phyloP scores from a whole-genome alignment of 2,113 vertebrate species.

The Misgurnus mizolepis region DNA sequence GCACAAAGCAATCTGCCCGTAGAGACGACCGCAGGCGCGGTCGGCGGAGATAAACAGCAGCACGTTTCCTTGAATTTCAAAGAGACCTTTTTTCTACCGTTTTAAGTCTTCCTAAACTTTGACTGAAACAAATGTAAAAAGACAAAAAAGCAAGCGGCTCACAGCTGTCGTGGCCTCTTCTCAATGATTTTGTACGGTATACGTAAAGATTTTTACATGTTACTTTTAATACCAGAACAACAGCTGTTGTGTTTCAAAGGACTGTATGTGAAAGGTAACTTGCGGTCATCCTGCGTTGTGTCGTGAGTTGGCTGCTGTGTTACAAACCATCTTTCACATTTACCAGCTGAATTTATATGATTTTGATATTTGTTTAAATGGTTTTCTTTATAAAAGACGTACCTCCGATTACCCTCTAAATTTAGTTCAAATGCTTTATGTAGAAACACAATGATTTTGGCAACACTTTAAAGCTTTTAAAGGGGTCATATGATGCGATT shows the following conservation, averaged over 20 bases:
- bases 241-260: slow-evolving; percentile 31
- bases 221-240: slow-evolving; percentile 79
- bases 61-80: slow-evolving; percentile 49
- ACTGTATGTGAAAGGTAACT: slow-evolving; percentile 43
- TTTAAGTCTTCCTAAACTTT: slow-evolving; percentile 83
- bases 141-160: slow-evolving; percentile 59
- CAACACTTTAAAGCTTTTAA: not conserved
- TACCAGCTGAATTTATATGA: not conserved
- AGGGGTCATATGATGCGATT: no score
- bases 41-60: slow-evolving; percentile 4
- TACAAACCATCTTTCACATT: slow-evolving; percentile 7
- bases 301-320: slow-evolving; percentile 7
- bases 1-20: slow-evolving; percentile 39
- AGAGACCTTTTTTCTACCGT: slow-evolving; percentile 76
- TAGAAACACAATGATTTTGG: not conserved
- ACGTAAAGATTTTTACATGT: slow-evolving; percentile 78
- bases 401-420: slow-evolving; percentile 31
- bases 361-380: not conserved
- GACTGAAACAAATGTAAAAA: slow-evolving; percentile 66
- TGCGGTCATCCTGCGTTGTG: slow-evolving; percentile 16
- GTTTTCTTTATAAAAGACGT: not conserved
- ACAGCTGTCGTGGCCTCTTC: slow-evolving; percentile 71
- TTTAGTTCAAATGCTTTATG: not conserved
- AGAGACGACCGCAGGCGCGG: slow-evolving; percentile 46
- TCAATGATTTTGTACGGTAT: slow-evolving; percentile 78